A percentile compares a stretch with the other conserved stretches of the same genome.
These are phyloP conservation scores for Hafferia zeledoni DNA, from an alignment of 2,797 vertebrate genomes.

Conservation along the genomic window DNA sequence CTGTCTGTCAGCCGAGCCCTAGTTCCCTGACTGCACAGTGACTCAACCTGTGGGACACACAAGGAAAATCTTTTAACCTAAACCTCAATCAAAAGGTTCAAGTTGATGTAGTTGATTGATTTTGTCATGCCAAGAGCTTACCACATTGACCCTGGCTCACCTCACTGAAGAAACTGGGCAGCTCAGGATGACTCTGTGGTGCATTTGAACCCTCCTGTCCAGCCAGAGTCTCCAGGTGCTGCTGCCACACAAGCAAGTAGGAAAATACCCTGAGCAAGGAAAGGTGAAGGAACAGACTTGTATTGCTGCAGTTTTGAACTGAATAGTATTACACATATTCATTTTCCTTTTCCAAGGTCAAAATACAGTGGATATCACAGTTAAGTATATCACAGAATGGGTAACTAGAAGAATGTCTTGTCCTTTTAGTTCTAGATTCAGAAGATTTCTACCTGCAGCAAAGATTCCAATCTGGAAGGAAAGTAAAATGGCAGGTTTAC, in stretches of 20 bases:
- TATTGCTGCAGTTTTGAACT: accelerated
- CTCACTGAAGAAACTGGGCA: neutral
- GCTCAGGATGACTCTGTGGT: neutral
- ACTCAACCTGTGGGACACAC: neutral
- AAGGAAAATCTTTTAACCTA: neutral
- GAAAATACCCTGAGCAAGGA: neutral
- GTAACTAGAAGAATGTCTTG: neutral
- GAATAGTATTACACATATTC: neutral
- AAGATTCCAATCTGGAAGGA: neutral
- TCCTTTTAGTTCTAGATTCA: neutral
- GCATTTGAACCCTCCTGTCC: neutral
- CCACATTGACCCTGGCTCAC: neutral
- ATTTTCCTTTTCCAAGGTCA: neutral
- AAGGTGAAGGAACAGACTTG: neutral
- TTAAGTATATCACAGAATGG: neutral
- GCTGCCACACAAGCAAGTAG: neutral
- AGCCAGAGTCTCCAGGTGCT: neutral
- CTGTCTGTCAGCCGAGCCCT: neutral
- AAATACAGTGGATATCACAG: neutral
- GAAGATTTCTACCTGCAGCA: neutral
- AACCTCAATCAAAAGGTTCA: neutral
- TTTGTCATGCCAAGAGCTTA: neutral
- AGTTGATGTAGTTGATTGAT: accelerated
- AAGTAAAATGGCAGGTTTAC: neutral
- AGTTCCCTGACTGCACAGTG: neutral